phyloP scores from a whole-genome alignment of 2,797 vertebrate genomes.

The Thunnus albacares region DNA sequence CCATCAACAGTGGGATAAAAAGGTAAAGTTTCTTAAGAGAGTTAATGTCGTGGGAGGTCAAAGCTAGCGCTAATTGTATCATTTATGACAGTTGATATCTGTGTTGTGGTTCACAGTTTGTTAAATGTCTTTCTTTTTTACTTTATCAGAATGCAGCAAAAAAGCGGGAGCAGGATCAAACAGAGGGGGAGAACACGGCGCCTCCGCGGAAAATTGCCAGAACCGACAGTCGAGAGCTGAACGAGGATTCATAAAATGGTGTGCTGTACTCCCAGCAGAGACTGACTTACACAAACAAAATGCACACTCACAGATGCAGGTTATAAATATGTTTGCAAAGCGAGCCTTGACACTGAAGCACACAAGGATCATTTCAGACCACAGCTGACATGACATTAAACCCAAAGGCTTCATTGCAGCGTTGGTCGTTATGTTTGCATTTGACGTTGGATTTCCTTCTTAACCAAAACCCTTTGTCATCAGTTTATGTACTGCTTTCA shows the following conservation, averaged over 20 bases:
- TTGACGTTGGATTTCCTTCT: constrained; percentile 26
- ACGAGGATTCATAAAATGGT: constrained; percentile 87
- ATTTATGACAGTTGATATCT: background rate
- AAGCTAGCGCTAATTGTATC: background rate
- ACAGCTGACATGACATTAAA: constrained; percentile 15
- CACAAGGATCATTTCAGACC: constrained; percentile 35
- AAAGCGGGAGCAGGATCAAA: constrained; percentile 91
- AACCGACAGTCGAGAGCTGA: constrained; percentile 91
- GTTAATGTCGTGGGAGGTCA: background rate
- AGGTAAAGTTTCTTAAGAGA: constrained; percentile 81
- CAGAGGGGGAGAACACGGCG: constrained; percentile 89
- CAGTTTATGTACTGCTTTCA: constrained; percentile 26
- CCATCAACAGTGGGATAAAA: constrained; percentile 98
- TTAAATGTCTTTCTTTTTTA: background rate
- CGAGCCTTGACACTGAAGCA: constrained; percentile 42
- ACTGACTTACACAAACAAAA: constrained; percentile 44
- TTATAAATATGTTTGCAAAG: constrained; percentile 37
- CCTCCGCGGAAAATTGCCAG: constrained; percentile 92
- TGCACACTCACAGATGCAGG: constrained; percentile 35
- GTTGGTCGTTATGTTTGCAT: constrained; percentile 27
- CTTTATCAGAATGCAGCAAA: constrained; percentile 89
- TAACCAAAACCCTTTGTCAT: background rate
- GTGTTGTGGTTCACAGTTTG: background rate
- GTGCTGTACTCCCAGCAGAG: constrained; percentile 35
- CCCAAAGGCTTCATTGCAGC: background rate